Evolutionary conservation across 2,113 vertebrate species (phyloP), one percentile per base, ranked within the genome.

Genomic region (Smithornis capensis): DNA sequence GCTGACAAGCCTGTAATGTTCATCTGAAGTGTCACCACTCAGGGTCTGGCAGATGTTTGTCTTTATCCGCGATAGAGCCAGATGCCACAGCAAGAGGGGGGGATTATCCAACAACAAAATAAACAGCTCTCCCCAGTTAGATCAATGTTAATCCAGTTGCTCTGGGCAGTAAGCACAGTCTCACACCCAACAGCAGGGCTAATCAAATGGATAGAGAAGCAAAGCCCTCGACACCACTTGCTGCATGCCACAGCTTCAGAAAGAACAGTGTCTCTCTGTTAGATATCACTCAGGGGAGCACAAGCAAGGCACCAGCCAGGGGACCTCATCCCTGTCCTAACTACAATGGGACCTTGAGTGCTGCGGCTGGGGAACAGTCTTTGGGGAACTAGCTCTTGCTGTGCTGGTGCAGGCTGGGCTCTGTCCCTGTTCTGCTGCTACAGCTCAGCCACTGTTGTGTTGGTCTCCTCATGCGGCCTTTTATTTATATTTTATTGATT

Each of bases 401-500:
- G 1, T 0, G 1, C 33, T 4, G 4, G 19, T 1, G 4, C 3
- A 12, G 37, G 35, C 40, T 65, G n/a, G 19, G 44, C 22, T 77
- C 78, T 75, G 87, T 4, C 37, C 67, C 49, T 8, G 10, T 29
- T n/a, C 56, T 1, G 1, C 64, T 86, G 50, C 63, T 75, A 65
- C 0, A 0, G 80, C 79, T 52, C 86, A 79, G 65, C 22, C 50
- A 31, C 71, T 19, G 65, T 53, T 42, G 74, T 70, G 68, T 70
- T 4, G 4, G 57, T 57, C 74, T 95, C 57, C 37, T 12, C 1
- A 6, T 11, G 8, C 80, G 45, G 64, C n/a, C 77, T 95, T 87
- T 92, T 89, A 93, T 78, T 95, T 96, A 80, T 92, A 92, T 94
- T 91, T 94, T 81, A 95, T 91, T 93, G 81, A 96, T 96, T 74